Conservation (phyloP, 2,888 invertebrate genomes). For the Hemicrepidius hirtus region DNA sequence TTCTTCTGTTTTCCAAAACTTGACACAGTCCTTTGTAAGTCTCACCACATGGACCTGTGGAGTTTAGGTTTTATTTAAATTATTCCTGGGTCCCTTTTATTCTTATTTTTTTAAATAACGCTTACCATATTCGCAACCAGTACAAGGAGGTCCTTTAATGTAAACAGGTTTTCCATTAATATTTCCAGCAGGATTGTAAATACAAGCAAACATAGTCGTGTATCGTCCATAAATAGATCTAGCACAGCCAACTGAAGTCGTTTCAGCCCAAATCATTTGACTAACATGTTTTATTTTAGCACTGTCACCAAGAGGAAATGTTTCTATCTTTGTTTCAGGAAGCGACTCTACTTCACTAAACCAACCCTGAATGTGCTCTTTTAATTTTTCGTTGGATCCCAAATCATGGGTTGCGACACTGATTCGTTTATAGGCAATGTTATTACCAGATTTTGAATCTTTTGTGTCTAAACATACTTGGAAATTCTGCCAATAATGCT, state of each 20-base stretch:
- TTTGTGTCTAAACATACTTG: not conserved
- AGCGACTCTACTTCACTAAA: not conserved
- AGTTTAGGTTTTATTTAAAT: too few species aligned
- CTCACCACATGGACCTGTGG: not conserved
- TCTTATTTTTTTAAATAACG: too few species aligned
- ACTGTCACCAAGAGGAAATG: not conserved
- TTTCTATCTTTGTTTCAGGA: not conserved
- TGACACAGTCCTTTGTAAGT: not conserved
- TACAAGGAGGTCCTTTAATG: constrained; percentile 22
- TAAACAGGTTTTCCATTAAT: constrained; percentile 1
- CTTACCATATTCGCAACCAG: constrained; percentile 23
- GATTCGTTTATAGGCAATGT: not conserved
- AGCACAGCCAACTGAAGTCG: constrained; percentile 15
- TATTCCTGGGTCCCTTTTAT: too few species aligned
- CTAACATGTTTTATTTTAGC: not conserved
- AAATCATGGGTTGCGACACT: not conserved
- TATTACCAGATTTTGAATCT: not conserved
- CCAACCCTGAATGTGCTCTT: not conserved
- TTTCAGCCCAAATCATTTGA: constrained; percentile 27
- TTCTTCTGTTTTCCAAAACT: not conserved
- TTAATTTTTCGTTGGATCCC: not conserved
- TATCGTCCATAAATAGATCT: constrained; percentile 16
- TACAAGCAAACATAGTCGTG: constrained; percentile 18
- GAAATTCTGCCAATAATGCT: not conserved
- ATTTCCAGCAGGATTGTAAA: constrained; percentile 20